phyloP scores from a whole-genome alignment of 2,888 invertebrate species.

The Trachelus troglodyta region DNA sequence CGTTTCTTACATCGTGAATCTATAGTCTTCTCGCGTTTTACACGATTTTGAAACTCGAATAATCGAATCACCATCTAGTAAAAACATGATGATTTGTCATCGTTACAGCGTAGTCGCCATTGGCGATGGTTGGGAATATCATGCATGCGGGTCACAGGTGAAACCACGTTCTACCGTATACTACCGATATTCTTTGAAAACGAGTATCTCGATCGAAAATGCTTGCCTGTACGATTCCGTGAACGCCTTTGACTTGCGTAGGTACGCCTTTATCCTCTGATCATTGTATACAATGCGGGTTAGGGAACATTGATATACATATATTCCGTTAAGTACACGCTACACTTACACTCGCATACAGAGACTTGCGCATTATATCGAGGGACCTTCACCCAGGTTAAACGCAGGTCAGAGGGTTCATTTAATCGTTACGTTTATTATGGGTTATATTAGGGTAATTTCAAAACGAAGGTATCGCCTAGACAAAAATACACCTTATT shows the following conservation, averaged over 20 bases:
- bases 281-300: not conserved
- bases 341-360: not conserved
- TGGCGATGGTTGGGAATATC: not conserved
- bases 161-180: not conserved
- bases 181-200: not conserved
- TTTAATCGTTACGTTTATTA: not conserved
- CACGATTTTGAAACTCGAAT: not conserved
- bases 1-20: not conserved
- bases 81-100: not conserved
- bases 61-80: not conserved
- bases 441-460: not conserved
- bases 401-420: not conserved
- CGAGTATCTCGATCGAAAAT: not conserved
- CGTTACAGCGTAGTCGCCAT: not conserved
- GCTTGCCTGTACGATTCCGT: not conserved
- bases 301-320: not conserved
- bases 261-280: not conserved
- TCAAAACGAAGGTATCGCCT: not conserved
- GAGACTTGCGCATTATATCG: not conserved
- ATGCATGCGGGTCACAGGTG: not conserved
- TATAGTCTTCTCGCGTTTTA: not conserved
- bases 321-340: not conserved
- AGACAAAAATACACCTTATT: not conserved
- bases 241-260: not conserved
- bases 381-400: not conserved